phyloP scores from a whole-genome alignment of 2,113 vertebrate species.

The Brachyhypopomus gauderio region DNA sequence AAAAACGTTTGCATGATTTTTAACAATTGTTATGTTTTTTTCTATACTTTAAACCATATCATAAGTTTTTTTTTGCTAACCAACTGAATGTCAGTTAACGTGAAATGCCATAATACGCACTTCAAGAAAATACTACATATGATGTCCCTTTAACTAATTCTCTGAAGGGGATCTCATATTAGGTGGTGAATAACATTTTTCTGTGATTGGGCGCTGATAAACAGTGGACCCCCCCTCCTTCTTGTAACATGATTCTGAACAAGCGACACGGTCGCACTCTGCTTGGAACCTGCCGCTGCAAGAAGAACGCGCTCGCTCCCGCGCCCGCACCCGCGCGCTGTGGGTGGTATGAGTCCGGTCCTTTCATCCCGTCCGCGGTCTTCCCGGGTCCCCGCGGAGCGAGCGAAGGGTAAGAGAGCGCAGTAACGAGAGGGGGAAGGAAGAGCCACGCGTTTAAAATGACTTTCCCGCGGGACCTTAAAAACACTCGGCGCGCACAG shows the following conservation, averaged over 20 bases:
- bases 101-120: not conserved
- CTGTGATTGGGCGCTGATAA: not conserved
- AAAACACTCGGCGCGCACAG: constrained; percentile 2
- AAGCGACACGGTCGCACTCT: constrained; percentile 32
- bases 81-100: not conserved
- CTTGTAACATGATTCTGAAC: constrained; percentile 15
- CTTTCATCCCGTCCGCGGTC: constrained; percentile 35
- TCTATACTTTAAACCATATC: not conserved
- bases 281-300: constrained; percentile 49
- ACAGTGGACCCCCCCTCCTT: not conserved
- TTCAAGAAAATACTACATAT: not conserved
- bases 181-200: constrained; percentile 13
- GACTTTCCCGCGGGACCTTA: not conserved
- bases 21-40: not conserved
- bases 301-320: constrained; percentile 55
- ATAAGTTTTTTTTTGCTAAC: not conserved
- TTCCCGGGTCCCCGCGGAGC: constrained; percentile 43
- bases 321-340: not conserved
- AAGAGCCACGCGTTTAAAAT: constrained; percentile 32
- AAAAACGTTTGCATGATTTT: not conserved
- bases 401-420: constrained; percentile 47
- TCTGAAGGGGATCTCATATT: not conserved
- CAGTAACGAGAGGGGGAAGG: constrained; percentile 48
- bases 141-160: not conserved
- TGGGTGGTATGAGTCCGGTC: constrained; percentile 25